Evolutionary conservation across 2,888 invertebrate genomes (phyloP), one percentile per base, ranked within the genome.

Genomic region (Lithophane ornitopus): DNA sequence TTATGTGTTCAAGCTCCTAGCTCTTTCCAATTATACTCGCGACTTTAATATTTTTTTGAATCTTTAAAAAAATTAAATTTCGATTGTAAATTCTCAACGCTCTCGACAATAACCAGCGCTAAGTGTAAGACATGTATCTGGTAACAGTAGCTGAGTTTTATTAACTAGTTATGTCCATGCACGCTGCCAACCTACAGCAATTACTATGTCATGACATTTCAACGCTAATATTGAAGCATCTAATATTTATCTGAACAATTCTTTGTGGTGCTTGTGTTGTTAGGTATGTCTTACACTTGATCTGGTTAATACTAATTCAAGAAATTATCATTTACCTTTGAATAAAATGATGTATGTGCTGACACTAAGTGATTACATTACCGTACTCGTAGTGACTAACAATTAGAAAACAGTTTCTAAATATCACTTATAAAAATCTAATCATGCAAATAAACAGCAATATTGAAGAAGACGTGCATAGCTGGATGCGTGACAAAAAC

Each of bases 51-150:
- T 8, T 34, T 70, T 78, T 78, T 68, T 76, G 49, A 84, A 85
- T 73, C 63, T 80, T 80, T 84, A 7, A 46, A 54, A 19, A 58
- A 74, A 63, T 77, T 78, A 81, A 78, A 79, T 72, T 61, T 87
- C 70, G 80, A 85, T 90, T 93, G 96, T 96, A 96, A 96, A 96
- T 96, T 97, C 96, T 96, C 95, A 96, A 96, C 96, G 96, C 96
- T 95, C 96, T 96, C 96, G 94, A 95, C 95, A 96, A 95, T 91
- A 91, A 93, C 93, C 95, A 92, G 95, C 93, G 90, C 90, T 87
- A 94, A 95, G 95, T 95, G 95, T 95, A 96, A 96, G 96, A 95
- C 95, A 94, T 89, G 87, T 90, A 85, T 81, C 79, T 70, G 59
- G 78, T 87, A 82, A 82, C 71, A 84, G 84, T 89, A 89, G 90